These are phyloP conservation scores for Spialia ferax DNA, from an alignment of 2,888 invertebrate species.

Conservation along the genomic window DNA sequence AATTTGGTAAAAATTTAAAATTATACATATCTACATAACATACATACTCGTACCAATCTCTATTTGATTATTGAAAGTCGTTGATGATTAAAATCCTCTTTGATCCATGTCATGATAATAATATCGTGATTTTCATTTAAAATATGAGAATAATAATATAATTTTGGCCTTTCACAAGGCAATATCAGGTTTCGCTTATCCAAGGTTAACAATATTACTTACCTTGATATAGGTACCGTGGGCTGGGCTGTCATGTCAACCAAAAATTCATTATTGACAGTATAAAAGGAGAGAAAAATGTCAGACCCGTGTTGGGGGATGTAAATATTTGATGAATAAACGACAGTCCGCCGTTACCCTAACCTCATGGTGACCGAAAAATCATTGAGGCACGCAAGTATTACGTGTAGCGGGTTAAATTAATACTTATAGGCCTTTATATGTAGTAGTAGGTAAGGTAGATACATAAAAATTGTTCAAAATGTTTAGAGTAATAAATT, in stretches of 20 bases:
- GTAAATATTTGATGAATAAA: conserved; percentile 74
- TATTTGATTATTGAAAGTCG: too few relatives aligned
- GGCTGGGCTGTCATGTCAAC: conserved; percentile 15
- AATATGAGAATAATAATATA: not conserved
- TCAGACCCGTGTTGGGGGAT: conserved; percentile 70
- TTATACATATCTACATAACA: too few relatives aligned
- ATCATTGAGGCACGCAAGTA: not conserved
- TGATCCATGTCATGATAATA: too few relatives aligned
- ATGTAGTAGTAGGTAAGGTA: too few relatives aligned
- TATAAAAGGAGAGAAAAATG: conserved; percentile 72
- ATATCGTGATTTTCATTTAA: not conserved
- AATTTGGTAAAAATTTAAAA: too few relatives aligned
- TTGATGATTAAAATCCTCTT: too few relatives aligned
- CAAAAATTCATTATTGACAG: conserved; percentile 74
- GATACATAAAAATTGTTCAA: too few relatives aligned
- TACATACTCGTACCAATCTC: too few relatives aligned
- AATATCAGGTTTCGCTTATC: conserved; percentile 9
- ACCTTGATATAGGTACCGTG: conserved; percentile 23
- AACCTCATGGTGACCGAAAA: conserved; percentile 15
- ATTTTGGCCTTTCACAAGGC: not conserved
- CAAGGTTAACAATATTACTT: conserved; percentile 11
- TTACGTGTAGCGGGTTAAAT: too few relatives aligned
- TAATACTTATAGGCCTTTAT: too few relatives aligned
- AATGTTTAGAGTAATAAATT: too few relatives aligned
- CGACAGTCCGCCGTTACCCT: conserved; percentile 41